Evolutionary conservation across 37 sponge, comb jelly and placozoan genomes (phyloP).

Genomic region (Spongilla lacustris): DNA sequence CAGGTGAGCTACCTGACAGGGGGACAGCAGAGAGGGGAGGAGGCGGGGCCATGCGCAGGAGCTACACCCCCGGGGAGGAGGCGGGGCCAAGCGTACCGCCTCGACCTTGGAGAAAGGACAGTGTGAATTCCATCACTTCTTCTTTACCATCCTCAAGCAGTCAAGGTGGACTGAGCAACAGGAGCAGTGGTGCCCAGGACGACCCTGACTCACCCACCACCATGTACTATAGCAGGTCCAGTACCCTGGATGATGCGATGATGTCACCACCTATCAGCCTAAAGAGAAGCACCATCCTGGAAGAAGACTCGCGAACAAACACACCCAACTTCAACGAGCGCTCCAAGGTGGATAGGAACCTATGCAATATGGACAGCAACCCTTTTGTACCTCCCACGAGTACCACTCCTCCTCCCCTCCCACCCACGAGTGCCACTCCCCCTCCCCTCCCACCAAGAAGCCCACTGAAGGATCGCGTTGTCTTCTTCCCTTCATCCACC

Average conservation of each 20-base stretch:
- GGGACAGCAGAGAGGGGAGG: neutral
- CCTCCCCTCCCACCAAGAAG: constrained; percentile 57
- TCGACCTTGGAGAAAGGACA: constrained; percentile 35
- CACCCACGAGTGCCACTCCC: too few species aligned
- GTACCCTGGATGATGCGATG: neutral
- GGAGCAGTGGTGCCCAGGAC: neutral
- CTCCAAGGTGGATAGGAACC: too few species aligned
- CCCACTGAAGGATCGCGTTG: constrained; percentile 34
- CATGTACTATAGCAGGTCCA: neutral
- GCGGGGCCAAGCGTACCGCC: constrained; percentile 9
- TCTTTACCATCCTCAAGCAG: constrained; percentile 7
- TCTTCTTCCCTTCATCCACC: constrained; percentile 21
- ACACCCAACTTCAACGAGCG: neutral
- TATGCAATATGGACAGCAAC: neutral
- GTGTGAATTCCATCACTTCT: neutral
- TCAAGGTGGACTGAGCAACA: neutral
- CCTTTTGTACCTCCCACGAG: neutral
- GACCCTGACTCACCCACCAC: neutral
- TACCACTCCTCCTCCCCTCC: neutral
- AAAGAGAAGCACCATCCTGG: neutral
- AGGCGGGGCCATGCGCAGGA: neutral
- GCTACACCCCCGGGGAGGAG: neutral
- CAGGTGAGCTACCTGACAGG: neutral
- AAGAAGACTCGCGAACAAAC: constrained; percentile 2
- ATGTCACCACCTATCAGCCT: neutral